Conservation (phyloP, 1,140 invertebrate species). For the Araneus ventricosus region DNA sequence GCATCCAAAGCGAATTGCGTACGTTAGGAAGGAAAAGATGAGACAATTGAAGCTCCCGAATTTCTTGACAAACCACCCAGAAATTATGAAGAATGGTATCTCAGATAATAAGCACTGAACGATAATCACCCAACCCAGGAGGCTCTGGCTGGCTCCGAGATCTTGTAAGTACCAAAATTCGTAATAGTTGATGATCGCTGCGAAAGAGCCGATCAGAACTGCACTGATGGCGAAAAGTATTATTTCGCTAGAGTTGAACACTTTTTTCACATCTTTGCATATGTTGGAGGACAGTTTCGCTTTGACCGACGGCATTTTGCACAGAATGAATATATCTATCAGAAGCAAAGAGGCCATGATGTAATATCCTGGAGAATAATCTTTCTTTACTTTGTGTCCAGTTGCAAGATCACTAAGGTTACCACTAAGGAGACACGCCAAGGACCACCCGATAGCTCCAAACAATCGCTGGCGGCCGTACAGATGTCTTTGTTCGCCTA, state of each 20-base stretch:
- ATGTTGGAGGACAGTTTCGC: constrained; percentile 18
- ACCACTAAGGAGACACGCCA: constrained; percentile 87
- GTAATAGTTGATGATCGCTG: constrained; percentile 92
- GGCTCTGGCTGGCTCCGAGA: constrained; percentile 82
- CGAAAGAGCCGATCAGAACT: constrained; percentile 89
- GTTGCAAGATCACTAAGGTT: constrained; percentile 88
- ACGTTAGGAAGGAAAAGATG: constrained; percentile 88
- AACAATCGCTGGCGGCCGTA: constrained; percentile 91
- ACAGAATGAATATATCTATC: constrained; percentile 81
- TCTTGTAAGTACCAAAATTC: constrained; percentile 80
- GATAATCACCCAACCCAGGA: constrained; percentile 88
- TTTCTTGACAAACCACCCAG: constrained; percentile 88
- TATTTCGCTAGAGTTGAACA: constrained; percentile 84
- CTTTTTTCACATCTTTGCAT: constrained; percentile 81
- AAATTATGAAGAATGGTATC: constrained; percentile 92
- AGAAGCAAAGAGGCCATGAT: constrained; percentile 82
- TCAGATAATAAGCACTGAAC: constrained; percentile 92
- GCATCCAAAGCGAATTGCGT: constrained; percentile 87
- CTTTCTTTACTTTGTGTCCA: constrained; percentile 83
- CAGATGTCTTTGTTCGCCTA: constrained; percentile 74
- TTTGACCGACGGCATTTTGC: neutral
- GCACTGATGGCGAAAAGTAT: constrained; percentile 88
- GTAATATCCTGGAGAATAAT: constrained; percentile 89
- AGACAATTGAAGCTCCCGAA: constrained; percentile 91
- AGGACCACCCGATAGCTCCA: constrained; percentile 87